Conservation (phyloP, 2,797 vertebrate species). For the Notoglanidium macrostoma region DNA sequence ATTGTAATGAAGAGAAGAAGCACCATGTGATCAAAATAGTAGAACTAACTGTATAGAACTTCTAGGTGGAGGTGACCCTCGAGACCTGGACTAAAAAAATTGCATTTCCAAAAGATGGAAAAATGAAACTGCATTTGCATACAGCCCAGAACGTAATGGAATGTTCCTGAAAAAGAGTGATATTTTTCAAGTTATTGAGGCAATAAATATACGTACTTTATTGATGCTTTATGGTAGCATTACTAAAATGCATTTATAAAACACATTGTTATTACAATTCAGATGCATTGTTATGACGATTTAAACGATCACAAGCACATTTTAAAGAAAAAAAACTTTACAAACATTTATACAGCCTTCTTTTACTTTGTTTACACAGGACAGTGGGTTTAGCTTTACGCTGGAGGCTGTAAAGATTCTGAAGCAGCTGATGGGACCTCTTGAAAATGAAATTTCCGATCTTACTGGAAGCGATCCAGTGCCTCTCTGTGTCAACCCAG, state of each 20-base stretch:
- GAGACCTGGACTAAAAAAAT: background rate
- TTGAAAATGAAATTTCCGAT: slow-evolving; percentile 24
- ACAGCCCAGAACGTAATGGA: background rate
- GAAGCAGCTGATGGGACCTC: slow-evolving; percentile 63
- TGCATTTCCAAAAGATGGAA: background rate
- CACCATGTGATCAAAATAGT: background rate
- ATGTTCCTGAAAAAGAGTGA: background rate
- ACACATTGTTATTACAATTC: background rate
- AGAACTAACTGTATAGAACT: background rate
- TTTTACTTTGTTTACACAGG: slow-evolving; percentile 52
- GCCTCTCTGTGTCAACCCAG: slow-evolving; percentile 61
- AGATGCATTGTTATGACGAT: background rate
- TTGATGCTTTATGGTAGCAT: background rate
- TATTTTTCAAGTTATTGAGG: background rate
- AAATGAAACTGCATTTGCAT: background rate
- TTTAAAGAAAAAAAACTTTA: background rate
- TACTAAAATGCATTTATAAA: background rate
- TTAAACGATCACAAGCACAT: background rate
- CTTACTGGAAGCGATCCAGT: slow-evolving; percentile 10
- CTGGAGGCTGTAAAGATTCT: slow-evolving; percentile 71
- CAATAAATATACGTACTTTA: background rate
- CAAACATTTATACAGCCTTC: background rate
- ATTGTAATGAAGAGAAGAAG: background rate
- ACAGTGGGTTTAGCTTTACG: slow-evolving; percentile 66
- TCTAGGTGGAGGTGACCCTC: background rate